phyloP scores from a whole-genome alignment of 2,888 invertebrate genomes.

The Pinctada fucata region DNA sequence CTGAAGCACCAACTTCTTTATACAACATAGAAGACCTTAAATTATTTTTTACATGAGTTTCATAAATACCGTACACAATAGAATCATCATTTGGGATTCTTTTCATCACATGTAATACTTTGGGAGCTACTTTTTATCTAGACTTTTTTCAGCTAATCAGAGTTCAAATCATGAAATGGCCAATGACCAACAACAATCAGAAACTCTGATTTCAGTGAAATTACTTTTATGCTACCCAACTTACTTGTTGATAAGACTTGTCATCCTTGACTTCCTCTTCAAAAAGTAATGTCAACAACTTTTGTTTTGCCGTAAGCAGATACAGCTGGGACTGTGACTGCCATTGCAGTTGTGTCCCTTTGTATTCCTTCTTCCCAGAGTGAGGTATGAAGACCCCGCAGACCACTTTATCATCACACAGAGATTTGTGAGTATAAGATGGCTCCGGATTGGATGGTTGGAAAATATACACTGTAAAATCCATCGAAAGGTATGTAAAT shows the following conservation, averaged over 20 bases:
- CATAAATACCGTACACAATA: too few species aligned
- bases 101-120: too few species aligned
- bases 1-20: too few species aligned
- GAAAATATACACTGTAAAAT: constrained; percentile 82
- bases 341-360: constrained; percentile 59
- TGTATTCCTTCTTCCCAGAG: constrained; percentile 41
- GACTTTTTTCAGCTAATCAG: too few species aligned
- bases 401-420: constrained; percentile 43
- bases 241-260: too few species aligned
- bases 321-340: constrained; percentile 65
- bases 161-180: too few species aligned
- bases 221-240: too few species aligned
- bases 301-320: constrained; percentile 64
- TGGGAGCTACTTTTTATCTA: too few species aligned
- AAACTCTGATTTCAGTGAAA: not conserved
- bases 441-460: constrained; percentile 55
- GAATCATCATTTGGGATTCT: too few species aligned
- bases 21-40: too few species aligned
- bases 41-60: too few species aligned
- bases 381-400: constrained; percentile 66
- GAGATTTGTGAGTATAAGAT: constrained; percentile 51
- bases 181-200: not conserved
- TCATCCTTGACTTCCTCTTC: constrained; percentile 30
- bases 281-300: constrained; percentile 55
- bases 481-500: not conserved